These are phyloP conservation scores for Porites cylindrica DNA, from an alignment of 92 coral and sea anemone species.

Conservation along the genomic window DNA sequence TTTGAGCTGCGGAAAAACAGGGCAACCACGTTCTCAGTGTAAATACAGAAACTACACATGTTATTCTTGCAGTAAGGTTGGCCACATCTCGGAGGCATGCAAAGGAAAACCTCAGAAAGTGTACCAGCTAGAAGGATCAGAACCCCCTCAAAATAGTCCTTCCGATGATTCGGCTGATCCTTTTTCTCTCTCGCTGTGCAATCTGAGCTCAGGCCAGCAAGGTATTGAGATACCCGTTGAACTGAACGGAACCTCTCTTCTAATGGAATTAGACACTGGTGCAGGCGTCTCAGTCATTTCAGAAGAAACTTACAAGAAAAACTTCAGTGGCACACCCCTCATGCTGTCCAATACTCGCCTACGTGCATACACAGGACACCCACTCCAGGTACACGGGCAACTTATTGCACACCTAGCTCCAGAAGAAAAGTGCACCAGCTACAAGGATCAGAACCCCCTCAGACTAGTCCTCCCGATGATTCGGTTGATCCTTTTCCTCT, in stretches of 20 bases:
- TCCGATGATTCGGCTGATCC: not conserved
- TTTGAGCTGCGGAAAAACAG: not conserved
- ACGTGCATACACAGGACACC: no score
- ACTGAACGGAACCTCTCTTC: no score
- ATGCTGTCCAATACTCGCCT: no score
- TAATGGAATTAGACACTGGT: no score
- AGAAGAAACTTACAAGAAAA: slow-evolving; percentile 46
- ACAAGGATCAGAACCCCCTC: slow-evolving; percentile 33
- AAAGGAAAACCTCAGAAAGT: not conserved
- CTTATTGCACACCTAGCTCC: no score
- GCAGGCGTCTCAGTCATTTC: slow-evolving; percentile 3
- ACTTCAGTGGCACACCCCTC: slow-evolving; percentile 12
- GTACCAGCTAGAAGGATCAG: slow-evolving; percentile 17
- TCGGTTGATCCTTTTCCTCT: no score
- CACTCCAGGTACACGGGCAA: no score
- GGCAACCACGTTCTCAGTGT: slow-evolving; percentile 33
- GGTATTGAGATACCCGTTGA: slow-evolving; percentile 30
- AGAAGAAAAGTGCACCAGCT: not conserved
- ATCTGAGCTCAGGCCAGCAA: slow-evolving; percentile 11
- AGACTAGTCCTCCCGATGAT: not conserved
- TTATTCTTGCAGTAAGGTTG: slow-evolving; percentile 22
- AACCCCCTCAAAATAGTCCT: slow-evolving; percentile 18
- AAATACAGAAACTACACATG: slow-evolving; percentile 30
- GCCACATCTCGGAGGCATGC: slow-evolving; percentile 1
- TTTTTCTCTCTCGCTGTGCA: not conserved